These are phyloP conservation scores for Geodia barretti DNA, from an alignment of 37 sponge, comb jelly and placozoan genomes.

Conservation along the genomic window DNA sequence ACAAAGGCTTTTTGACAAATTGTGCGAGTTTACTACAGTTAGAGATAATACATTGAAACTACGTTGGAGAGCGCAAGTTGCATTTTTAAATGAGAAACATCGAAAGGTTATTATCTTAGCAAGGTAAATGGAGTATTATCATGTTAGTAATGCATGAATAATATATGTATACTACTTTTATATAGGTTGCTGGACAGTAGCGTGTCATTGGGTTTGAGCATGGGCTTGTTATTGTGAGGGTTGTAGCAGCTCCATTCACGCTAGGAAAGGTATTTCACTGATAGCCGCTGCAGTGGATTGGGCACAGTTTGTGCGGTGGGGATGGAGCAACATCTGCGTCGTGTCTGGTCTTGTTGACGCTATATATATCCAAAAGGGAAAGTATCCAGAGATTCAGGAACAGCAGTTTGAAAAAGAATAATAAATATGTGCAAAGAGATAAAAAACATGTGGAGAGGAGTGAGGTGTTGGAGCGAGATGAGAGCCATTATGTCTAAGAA, in stretches of 20 bases:
- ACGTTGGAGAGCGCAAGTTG: not conserved
- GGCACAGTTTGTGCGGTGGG: not conserved
- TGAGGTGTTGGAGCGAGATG: too few species aligned
- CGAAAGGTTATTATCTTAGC: not conserved
- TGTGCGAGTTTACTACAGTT: not conserved
- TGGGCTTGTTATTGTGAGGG: not conserved
- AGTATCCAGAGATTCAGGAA: not conserved
- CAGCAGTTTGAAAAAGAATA: not conserved
- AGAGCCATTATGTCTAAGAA: too few species aligned
- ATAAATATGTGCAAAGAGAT: too few species aligned
- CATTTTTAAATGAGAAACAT: not conserved
- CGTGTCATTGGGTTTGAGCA: not conserved
- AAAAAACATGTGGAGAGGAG: too few species aligned
- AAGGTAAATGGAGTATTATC: not conserved
- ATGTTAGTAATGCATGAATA: not conserved
- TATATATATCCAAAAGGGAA: not conserved
- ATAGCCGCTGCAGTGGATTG: not conserved
- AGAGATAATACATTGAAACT: not conserved
- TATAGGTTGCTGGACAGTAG: not conserved
- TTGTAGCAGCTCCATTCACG: not conserved
- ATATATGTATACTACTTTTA: not conserved
- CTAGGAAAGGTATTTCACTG: not conserved
- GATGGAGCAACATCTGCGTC: not conserved
- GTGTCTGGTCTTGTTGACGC: not conserved
- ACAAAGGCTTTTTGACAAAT: not conserved